Evolutionary conservation across 2,113 vertebrate species (phyloP).

Genomic region (Neogale vison): DNA sequence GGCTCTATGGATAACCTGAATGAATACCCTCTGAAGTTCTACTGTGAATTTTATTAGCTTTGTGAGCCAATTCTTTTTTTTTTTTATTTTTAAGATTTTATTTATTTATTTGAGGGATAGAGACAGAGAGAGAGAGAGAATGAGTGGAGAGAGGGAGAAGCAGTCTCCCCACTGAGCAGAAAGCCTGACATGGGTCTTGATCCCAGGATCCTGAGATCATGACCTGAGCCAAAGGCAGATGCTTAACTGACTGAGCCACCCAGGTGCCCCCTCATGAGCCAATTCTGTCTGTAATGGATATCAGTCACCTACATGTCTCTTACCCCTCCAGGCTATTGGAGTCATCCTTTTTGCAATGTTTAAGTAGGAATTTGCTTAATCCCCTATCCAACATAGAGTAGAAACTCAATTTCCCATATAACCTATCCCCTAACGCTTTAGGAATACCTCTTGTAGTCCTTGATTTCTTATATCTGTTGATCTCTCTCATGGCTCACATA

Average conservation of each 20-base stretch:
- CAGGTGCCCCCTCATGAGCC: neutral
- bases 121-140: too few species aligned
- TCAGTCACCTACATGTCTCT: neutral
- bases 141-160: too few species aligned
- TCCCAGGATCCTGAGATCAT: too few species aligned
- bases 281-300: neutral
- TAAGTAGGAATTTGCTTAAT: neutral
- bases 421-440: neutral
- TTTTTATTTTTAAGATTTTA: too few species aligned
- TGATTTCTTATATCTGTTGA: neutral
- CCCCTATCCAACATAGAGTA: too few species aligned
- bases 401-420: neutral
- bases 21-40: neutral
- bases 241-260: too few species aligned
- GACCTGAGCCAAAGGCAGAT: too few species aligned
- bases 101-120: too few species aligned
- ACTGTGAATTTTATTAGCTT: neutral
- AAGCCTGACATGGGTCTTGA: too few species aligned
- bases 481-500: neutral
- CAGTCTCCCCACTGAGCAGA: too few species aligned
- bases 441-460: neutral
- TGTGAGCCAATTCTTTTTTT: neutral
- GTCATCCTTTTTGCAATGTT: neutral
- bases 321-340: neutral
- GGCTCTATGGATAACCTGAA: neutral